phyloP scores from a whole-genome alignment of 2,797 vertebrate species.

The Sebastes melanostomus region DNA sequence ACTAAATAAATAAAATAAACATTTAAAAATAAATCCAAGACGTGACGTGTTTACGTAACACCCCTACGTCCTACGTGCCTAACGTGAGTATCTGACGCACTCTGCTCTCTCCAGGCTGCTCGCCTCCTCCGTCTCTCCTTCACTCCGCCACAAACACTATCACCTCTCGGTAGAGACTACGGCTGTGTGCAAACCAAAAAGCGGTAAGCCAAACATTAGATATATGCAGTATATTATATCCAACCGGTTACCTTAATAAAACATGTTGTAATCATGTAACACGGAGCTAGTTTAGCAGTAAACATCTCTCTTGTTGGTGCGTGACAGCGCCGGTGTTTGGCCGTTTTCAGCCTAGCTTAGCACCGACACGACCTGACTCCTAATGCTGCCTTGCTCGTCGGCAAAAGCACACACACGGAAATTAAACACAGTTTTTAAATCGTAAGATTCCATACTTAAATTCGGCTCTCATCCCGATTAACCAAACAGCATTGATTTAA shows the following conservation, averaged over 20 bases:
- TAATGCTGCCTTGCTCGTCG: neutral
- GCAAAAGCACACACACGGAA: neutral
- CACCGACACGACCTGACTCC: constrained; percentile 25
- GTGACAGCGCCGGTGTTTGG: constrained; percentile 69
- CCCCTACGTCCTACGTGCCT: no score
- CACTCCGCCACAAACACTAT: no score
- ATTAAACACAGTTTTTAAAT: neutral
- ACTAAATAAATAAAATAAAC: no score
- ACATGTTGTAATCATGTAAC: neutral
- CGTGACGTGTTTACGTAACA: no score
- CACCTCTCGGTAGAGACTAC: no score
- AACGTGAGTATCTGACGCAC: no score
- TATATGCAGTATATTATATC: constrained; percentile 2
- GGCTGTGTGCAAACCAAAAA: no score
- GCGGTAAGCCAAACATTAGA: neutral
- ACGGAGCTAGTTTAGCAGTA: constrained; percentile 34
- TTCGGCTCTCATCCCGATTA: neutral
- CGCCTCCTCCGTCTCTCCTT: no score
- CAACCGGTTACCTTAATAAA: neutral
- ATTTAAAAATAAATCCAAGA: no score
- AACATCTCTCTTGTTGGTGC: constrained; percentile 28
- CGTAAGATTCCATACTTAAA: neutral
- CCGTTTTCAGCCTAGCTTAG: constrained; percentile 68
- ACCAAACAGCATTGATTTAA: neutral
- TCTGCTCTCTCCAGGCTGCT: no score